Base-by-base conservation (phyloP, 2,888 invertebrate genomes). In the Spisula subtruncata region DNA sequence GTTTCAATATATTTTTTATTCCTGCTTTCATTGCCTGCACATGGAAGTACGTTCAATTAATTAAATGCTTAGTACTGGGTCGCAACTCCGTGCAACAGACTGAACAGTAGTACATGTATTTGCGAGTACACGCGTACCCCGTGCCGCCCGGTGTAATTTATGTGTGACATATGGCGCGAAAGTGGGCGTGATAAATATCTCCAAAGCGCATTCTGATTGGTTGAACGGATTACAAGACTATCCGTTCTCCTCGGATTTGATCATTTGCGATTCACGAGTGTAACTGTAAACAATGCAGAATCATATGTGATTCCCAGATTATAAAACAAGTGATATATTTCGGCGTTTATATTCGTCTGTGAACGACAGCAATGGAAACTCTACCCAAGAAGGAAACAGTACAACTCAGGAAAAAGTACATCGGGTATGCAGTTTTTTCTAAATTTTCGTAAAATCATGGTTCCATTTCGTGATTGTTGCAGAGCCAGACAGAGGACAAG, bases 381-480 rank as follows among this genome's bases (percentile, higher is more conserved):
- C 85, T 93, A 83, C 56, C 93, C 1, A 94, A 94, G 85, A 85
- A 89, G 2, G 89, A 93, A 81, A 94, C 94, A n/a, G 48, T 93
- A 46, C 82, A 92, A 16, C 89, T 94, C 54, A 90, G 94, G 51
- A 92, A 91, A n/a, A 93, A 93, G 87, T 92, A 92, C 56, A 90
- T 94, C 16, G 93, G 94, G 94, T 94, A 91, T 89, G 91, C 20
- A 20, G 66, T 8, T 25, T 14, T 84, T 48, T 0, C 71, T 75
- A 75, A 32, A 4, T 83, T 41, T 5, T 41, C 8, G 8, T 41
- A 51, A 20, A 12, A 48, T 81, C 10, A 12, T 16, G 46, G 35
- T 32, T 75, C 25, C 75, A 75, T 75, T 29, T 32, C 4, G 35
- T 35, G 29, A 35, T 35, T 32, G 75, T 35, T 75, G 75, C 75